Evolutionary conservation across 2,797 vertebrate species (phyloP).

Genomic region (Manis pentadactyla): DNA sequence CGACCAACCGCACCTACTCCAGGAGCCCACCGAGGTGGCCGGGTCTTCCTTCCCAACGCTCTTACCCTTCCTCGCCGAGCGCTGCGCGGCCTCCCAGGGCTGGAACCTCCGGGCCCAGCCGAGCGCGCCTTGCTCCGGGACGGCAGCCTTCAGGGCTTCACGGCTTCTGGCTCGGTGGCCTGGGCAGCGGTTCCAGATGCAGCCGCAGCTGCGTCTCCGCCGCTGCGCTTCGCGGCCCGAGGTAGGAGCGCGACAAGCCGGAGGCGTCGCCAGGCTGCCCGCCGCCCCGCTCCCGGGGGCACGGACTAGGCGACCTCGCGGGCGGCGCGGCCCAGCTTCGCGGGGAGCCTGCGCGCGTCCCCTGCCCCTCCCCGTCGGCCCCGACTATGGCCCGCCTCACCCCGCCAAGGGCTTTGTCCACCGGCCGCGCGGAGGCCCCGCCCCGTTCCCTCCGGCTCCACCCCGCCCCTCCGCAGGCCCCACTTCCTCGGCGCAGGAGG

Average conservation of each 20-base stretch:
- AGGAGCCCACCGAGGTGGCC: not conserved
- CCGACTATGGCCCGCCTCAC: not conserved
- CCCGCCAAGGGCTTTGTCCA: constrained; percentile 77
- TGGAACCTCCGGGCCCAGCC: too few relatives aligned
- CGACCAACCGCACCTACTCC: not conserved
- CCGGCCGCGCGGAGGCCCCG: constrained; percentile 58
- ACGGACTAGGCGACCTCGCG: not conserved
- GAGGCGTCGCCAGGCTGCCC: constrained; percentile 4
- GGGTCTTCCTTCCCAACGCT: not conserved
- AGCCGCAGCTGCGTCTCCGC: not conserved
- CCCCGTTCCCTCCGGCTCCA: constrained; percentile 73
- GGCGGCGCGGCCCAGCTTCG: not conserved
- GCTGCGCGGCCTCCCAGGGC: not conserved
- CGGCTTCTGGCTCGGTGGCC: not conserved
- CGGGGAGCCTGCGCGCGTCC: not conserved
- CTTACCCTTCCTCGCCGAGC: not conserved
- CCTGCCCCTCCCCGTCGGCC: constrained; percentile 13
- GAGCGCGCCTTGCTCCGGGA: not conserved
- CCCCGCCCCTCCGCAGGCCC: constrained; percentile 48
- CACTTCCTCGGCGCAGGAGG: constrained; percentile 64
- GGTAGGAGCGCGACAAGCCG: not conserved
- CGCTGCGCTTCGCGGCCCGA: not conserved
- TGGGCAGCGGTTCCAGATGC: not conserved
- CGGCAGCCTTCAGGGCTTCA: not conserved
- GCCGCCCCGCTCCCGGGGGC: not conserved